A percentile compares a stretch with the other conserved stretches of the same genome.
Conservation (phyloP, 2,797 vertebrate species). For the Phrynocephalus guinanensis region DNA sequence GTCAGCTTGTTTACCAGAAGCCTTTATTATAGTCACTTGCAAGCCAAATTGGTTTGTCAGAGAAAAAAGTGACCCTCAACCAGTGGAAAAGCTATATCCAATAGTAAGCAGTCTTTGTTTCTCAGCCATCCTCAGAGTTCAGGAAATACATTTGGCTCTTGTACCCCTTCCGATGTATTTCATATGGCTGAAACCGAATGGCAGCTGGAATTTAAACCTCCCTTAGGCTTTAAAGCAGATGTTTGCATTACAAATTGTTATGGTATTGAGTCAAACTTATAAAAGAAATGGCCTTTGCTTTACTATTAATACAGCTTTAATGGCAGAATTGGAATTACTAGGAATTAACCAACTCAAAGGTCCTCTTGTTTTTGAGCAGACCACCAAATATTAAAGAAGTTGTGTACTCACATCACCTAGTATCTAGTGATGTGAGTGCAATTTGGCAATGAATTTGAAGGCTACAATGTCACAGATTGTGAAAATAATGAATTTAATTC, state of each 20-base stretch:
- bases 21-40: background rate
- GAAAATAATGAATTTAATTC: too few species aligned
- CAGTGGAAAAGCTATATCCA: background rate
- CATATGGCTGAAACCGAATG: background rate
- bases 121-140: background rate
- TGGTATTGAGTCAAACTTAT: background rate
- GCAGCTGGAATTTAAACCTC: background rate
- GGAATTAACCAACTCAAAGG: background rate
- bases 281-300: background rate
- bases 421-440: too few species aligned
- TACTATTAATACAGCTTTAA: background rate
- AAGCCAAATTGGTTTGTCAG: background rate
- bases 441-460: background rate
- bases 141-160: background rate
- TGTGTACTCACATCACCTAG: too few species aligned
- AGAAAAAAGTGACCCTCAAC: background rate
- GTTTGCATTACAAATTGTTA: constrained; percentile 5
- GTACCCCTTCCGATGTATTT: background rate
- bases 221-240: background rate
- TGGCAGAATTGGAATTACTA: background rate
- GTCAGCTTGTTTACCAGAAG: background rate
- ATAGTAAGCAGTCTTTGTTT: background rate
- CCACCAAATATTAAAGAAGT: constrained; percentile 8
- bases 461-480: background rate
- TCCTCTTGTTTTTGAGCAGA: constrained; percentile 18